Evolutionary conservation across 2,113 vertebrate species (phyloP).

Genomic region (Tychaedon coryphoeus): DNA sequence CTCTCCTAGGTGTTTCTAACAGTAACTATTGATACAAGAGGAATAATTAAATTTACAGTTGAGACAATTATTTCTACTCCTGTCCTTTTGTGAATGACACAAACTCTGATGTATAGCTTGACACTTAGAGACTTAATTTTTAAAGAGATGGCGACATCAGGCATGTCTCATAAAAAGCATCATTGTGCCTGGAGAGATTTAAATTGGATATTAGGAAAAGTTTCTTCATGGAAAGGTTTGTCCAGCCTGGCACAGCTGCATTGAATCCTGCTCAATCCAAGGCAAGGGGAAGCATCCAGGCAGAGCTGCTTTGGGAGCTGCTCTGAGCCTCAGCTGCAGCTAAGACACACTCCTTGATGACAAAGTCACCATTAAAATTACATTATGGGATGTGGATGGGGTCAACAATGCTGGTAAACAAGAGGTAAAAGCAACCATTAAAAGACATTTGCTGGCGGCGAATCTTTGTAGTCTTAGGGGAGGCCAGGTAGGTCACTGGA

Average conservation of each 20-base stretch:
- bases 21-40: not conserved
- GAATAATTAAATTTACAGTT: not conserved
- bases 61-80: not conserved
- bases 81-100: not conserved
- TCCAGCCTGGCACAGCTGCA: not conserved
- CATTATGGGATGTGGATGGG: constrained; percentile 1
- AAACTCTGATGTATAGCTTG: not conserved
- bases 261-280: not conserved
- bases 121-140: not conserved
- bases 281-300: not conserved
- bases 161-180: not conserved
- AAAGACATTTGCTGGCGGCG: constrained; percentile 27
- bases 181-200: not conserved
- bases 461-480: constrained; percentile 31
- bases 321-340: not conserved
- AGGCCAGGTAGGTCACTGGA: constrained; percentile 43
- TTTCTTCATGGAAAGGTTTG: not conserved
- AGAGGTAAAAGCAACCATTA: constrained; percentile 57
- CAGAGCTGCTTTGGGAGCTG: not conserved
- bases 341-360: not conserved
- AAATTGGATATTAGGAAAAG: not conserved
- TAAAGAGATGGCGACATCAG: not conserved
- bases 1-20: not conserved
- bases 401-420: constrained; percentile 49
- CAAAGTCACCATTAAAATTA: constrained; percentile 50